Conservation (phyloP, 2,113 vertebrate genomes). For the Ranitomeya variabilis region DNA sequence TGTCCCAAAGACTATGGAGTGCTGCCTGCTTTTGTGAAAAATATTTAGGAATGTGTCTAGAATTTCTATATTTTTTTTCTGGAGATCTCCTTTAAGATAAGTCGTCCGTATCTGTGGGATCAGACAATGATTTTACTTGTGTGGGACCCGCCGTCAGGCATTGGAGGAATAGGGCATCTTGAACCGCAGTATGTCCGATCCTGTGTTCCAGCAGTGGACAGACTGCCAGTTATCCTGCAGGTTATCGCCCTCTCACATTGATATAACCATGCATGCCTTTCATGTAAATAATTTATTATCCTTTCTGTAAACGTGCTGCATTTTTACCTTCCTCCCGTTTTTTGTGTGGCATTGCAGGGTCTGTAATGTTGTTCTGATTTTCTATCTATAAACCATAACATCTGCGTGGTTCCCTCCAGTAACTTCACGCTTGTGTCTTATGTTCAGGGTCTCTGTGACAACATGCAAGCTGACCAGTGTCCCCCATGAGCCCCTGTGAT, state of each 20-base stretch:
- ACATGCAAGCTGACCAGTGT: constrained; percentile 13
- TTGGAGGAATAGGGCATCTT: neutral
- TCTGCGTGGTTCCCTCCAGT: neutral
- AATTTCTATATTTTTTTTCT: too few species aligned
- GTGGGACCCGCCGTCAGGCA: neutral
- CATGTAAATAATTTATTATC: too few species aligned
- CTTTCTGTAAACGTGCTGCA: too few species aligned
- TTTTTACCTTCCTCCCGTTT: neutral
- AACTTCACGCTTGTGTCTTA: neutral
- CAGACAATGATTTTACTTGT: neutral
- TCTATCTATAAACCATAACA: neutral
- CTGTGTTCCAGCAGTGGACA: neutral
- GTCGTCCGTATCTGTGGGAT: neutral
- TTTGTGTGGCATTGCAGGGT: neutral
- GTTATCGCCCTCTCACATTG: neutral
- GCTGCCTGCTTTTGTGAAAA: too few species aligned
- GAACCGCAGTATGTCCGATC: too few species aligned
- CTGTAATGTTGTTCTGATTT: neutral
- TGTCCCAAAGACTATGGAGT: too few species aligned
- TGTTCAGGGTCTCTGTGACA: neutral
- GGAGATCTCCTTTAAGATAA: too few species aligned
- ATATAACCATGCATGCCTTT: neutral
- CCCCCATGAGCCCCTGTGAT: neutral
- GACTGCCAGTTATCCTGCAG: too few species aligned
- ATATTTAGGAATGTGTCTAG: too few species aligned